Evolutionary conservation across 2,797 vertebrate species (phyloP).

Genomic region (Psittacula derbiana): DNA sequence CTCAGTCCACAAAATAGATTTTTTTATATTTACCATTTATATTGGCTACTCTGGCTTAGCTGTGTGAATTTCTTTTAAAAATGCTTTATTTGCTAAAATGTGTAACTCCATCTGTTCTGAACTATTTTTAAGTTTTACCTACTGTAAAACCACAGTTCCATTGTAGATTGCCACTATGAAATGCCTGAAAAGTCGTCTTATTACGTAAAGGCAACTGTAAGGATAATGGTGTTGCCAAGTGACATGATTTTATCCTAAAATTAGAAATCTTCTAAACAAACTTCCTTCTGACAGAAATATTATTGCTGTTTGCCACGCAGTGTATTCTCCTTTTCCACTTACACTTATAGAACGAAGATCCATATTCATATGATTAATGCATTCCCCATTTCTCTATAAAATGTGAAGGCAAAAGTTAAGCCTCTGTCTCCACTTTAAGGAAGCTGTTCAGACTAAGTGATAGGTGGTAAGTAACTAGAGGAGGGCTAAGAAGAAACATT

Average conservation of each 20-base stretch:
- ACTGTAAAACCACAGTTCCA: not conserved
- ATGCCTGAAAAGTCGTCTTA: not conserved
- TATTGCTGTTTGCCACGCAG: not conserved
- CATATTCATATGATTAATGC: not conserved
- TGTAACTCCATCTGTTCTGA: not conserved
- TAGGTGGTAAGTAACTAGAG: not conserved
- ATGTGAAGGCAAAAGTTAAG: not conserved
- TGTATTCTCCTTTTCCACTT: not conserved
- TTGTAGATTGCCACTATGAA: not conserved
- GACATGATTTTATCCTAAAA: not conserved
- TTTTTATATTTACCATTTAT: not conserved
- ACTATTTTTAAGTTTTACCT: not conserved
- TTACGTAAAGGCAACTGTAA: not conserved
- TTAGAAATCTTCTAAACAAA: not conserved
- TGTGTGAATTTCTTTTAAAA: not conserved
- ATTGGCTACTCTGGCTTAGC: not conserved
- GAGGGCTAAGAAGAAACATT: not conserved
- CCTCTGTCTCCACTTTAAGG: not conserved
- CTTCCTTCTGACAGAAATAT: not conserved
- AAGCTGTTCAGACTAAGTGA: not conserved
- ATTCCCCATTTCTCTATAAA: not conserved
- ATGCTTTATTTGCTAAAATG: slow-evolving; percentile 4
- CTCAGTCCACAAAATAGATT: not conserved
- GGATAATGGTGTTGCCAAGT: not conserved
- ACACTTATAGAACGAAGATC: not conserved